Conservation (phyloP, 2,113 vertebrate genomes). For the Jaculus jaculus region DNA sequence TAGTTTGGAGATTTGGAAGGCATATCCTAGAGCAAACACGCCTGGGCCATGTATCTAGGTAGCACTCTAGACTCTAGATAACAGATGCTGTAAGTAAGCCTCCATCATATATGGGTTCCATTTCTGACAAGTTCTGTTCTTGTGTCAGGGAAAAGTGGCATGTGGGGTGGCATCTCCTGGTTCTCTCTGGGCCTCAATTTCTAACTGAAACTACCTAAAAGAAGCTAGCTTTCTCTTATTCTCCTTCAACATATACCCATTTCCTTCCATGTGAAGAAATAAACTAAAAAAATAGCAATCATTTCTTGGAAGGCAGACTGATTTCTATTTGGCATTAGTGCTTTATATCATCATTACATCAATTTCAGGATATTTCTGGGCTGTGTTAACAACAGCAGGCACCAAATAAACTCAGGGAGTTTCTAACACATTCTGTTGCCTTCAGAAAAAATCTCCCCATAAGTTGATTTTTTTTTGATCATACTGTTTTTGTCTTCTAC, state of each 20-base stretch:
- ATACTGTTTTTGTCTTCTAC: constrained; percentile 23
- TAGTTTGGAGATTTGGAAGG: too few relatives aligned
- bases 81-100: too few relatives aligned
- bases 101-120: too few relatives aligned
- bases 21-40: too few relatives aligned
- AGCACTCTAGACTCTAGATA: too few relatives aligned
- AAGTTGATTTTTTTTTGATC: constrained; percentile 58
- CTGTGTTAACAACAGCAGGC: background rate
- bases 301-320: background rate
- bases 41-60: too few relatives aligned
- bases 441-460: background rate
- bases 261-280: background rate
- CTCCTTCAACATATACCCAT: background rate
- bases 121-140: too few relatives aligned
- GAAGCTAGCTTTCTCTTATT: too few relatives aligned
- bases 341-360: background rate
- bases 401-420: background rate
- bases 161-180: too few relatives aligned
- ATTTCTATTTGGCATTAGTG: background rate
- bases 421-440: background rate
- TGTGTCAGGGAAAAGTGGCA: too few relatives aligned
- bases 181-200: too few relatives aligned
- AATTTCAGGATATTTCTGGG: background rate
- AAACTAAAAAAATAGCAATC: background rate
- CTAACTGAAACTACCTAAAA: too few relatives aligned